A percentile compares a stretch with the other conserved stretches of the same genome.
These are phyloP conservation scores for Zhuqinia jingwanae DNA, from an alignment of 2,888 invertebrate species.

Conservation along the genomic window DNA sequence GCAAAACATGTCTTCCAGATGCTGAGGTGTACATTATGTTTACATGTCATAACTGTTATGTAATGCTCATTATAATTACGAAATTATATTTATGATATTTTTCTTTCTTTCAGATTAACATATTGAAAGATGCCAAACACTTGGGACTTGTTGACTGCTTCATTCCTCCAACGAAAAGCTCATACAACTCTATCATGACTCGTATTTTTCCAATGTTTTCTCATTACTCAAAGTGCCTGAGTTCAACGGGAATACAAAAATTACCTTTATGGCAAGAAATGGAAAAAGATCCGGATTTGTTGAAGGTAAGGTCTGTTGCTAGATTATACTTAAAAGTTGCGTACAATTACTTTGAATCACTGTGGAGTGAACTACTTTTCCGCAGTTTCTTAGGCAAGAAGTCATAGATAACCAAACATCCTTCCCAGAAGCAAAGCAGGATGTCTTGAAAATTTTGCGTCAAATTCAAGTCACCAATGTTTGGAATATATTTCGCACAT, in stretches of 20 bases:
- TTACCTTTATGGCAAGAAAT: slow-evolving; percentile 38
- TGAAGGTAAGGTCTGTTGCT: too few relatives aligned
- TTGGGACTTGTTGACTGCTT: slow-evolving; percentile 38
- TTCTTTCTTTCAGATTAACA: background rate
- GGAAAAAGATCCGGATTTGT: slow-evolving; percentile 1
- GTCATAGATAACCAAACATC: background rate
- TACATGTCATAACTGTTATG: background rate
- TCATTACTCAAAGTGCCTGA: background rate
- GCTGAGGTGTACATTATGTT: slow-evolving; percentile 48
- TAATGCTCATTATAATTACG: too few relatives aligned
- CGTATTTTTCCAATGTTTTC: slow-evolving; percentile 42
- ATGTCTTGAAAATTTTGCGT: background rate
- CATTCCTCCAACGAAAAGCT: slow-evolving; percentile 21
- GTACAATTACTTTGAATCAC: too few relatives aligned
- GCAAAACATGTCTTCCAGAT: slow-evolving; percentile 50
- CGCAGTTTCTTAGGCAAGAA: too few relatives aligned
- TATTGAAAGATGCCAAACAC: slow-evolving; percentile 18
- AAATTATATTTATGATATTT: background rate
- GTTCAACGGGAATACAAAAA: slow-evolving; percentile 1
- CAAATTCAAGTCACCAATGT: slow-evolving; percentile 19
- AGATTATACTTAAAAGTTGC: too few relatives aligned
- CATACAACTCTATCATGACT: background rate
- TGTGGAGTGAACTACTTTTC: too few relatives aligned
- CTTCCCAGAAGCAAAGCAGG: background rate
- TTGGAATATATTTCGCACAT: background rate